These are phyloP conservation scores for Carapus acus DNA, from an alignment of 2,797 vertebrate species.

Conservation along the genomic window DNA sequence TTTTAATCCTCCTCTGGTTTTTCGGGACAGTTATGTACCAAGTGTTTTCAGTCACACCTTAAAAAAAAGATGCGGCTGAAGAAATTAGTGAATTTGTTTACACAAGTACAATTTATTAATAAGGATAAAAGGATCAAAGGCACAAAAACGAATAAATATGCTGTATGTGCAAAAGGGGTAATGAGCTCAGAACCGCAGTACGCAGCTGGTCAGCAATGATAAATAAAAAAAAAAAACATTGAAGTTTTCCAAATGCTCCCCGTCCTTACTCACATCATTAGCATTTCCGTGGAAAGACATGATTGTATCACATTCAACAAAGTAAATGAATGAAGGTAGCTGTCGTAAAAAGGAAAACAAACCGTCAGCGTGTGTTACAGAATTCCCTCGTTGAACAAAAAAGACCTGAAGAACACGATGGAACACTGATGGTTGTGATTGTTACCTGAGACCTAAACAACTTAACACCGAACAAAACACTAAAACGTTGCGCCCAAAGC, in stretches of 20 bases:
- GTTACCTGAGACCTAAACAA: conserved; percentile 61
- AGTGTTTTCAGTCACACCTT: neutral
- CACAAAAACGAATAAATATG: conserved; percentile 35
- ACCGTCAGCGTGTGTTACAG: too few species aligned
- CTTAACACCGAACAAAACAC: conserved; percentile 18
- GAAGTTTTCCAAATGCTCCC: conserved; percentile 5
- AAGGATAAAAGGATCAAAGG: conserved; percentile 45
- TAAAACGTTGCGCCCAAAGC: conserved; percentile 8
- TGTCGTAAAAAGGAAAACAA: too few species aligned
- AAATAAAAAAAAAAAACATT: conserved; percentile 2
- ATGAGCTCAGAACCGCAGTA: conserved; percentile 30
- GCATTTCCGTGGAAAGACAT: neutral
- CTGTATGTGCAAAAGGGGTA: conserved; percentile 49
- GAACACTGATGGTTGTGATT: conserved; percentile 15
- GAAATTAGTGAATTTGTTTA: conserved; percentile 18
- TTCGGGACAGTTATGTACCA: too few species aligned
- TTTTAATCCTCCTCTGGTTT: too few species aligned
- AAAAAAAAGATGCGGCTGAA: conserved; percentile 5
- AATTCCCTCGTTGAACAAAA: conserved; percentile 13
- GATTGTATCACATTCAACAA: too few species aligned
- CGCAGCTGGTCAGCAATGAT: conserved; percentile 14
- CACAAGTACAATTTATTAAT: conserved; percentile 52
- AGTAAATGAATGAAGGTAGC: too few species aligned
- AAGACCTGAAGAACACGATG: conserved; percentile 20
- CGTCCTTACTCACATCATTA: neutral